Evolutionary conservation across 2,797 vertebrate genomes (phyloP).

Genomic region (Diplodus puntazzo): DNA sequence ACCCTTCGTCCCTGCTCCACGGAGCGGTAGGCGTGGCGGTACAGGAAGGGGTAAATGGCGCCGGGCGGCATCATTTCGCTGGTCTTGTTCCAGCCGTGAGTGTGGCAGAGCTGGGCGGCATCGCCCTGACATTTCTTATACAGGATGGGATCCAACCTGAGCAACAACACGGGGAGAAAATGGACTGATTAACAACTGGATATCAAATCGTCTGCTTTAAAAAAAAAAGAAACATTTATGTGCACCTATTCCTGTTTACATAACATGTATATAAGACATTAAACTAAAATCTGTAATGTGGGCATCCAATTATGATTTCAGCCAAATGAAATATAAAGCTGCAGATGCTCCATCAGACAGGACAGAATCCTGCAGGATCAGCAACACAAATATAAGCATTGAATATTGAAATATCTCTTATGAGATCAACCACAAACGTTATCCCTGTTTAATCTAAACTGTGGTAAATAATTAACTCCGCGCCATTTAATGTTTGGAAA

Average conservation of each 20-base stretch:
- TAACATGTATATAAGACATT: too few relatives aligned
- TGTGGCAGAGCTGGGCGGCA: conserved; percentile 94
- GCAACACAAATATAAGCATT: neutral
- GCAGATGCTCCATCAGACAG: conserved; percentile 96
- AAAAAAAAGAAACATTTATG: neutral
- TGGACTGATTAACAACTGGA: too few relatives aligned
- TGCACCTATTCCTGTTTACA: too few relatives aligned
- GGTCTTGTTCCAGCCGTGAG: conserved; percentile 96
- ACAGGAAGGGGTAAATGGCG: conserved; percentile 96
- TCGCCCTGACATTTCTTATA: conserved; percentile 97
- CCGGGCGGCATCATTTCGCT: conserved; percentile 94
- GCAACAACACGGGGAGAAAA: neutral
- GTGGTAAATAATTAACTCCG: too few relatives aligned
- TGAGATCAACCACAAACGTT: too few relatives aligned
- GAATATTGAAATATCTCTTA: neutral
- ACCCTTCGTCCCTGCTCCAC: conserved; percentile 97
- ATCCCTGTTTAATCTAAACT: too few relatives aligned
- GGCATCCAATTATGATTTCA: too few relatives aligned
- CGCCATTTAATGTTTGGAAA: too few relatives aligned
- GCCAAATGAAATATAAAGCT: neutral
- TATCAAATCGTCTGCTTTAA: neutral
- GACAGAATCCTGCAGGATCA: conserved; percentile 91
- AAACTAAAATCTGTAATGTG: too few relatives aligned
- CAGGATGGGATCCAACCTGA: conserved; percentile 93
- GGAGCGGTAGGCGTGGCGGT: conserved; percentile 95